Evolutionary conservation across 2,888 invertebrate species (phyloP).

Genomic region (Drosophila fulvimacula): DNA sequence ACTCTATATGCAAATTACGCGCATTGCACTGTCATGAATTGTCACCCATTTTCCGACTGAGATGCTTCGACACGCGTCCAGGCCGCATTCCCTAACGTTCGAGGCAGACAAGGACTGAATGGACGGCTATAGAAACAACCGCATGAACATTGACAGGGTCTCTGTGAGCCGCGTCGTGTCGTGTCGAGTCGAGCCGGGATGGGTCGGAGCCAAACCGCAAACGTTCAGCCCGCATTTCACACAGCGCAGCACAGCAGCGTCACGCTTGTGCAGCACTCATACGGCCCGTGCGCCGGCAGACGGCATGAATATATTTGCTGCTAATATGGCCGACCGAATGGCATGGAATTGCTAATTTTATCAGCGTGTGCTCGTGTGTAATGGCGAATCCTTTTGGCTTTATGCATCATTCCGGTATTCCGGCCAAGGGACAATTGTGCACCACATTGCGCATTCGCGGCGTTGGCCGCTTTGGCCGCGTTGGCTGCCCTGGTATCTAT

Average conservation of each 20-base stretch:
- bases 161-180: slow-evolving; percentile 13
- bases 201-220: slow-evolving; percentile 45
- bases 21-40: slow-evolving; percentile 78
- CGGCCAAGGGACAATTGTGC: slow-evolving; percentile 27
- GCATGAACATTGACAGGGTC: slow-evolving; percentile 36
- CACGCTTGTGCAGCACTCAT: slow-evolving; percentile 39
- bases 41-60: slow-evolving; percentile 80
- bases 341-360: slow-evolving; percentile 79
- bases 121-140: slow-evolving; percentile 25
- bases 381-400: slow-evolving; percentile 35
- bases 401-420: slow-evolving; percentile 15
- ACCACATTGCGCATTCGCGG: slow-evolving; percentile 49
- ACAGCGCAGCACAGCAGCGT: slow-evolving; percentile 29
- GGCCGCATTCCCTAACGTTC: slow-evolving; percentile 19
- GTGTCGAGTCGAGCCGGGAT: neutral
- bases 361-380: slow-evolving; percentile 55
- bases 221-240: slow-evolving; percentile 45
- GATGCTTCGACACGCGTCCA: slow-evolving; percentile 73
- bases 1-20: slow-evolving; percentile 79
- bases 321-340: slow-evolving; percentile 73
- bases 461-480: slow-evolving; percentile 25
- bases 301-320: slow-evolving; percentile 78
- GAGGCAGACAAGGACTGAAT: neutral
- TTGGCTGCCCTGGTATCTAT: slow-evolving; percentile 35
- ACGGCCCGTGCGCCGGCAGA: slow-evolving; percentile 42